Base-by-base conservation (phyloP, 2,888 invertebrate species). In the Crematogaster levior region DNA sequence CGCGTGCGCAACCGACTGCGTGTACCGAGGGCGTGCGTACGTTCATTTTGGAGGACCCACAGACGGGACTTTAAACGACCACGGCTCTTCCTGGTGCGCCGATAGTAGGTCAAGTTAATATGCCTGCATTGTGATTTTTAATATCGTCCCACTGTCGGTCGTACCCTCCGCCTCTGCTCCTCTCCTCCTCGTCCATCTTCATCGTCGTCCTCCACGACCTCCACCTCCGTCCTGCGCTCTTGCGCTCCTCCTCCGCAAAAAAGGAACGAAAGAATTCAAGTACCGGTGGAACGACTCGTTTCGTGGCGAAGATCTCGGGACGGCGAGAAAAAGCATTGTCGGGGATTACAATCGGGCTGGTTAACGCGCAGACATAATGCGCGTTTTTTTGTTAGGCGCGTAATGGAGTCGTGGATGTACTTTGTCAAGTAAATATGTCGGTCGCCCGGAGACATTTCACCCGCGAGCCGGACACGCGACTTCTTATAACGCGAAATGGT, bases 41-140 rank as follows among this genome's bases (percentile, higher is more conserved):
- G 82, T 77, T 72, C 72, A 80, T 81, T 84, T 87, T 56, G 65
- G 81, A 82, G 81, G 86, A 84, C 66, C 70, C 74, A 83, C 83
- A 85, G 86, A 85, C 84, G 89, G 88, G 84, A 82, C 82, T 86
- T 88, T 85, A 90, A 90, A 88, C 84, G 87, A 87, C 74, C 82
- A 66, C 68, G 75, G 63, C 81, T 87, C 91, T 91, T 91, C 90
- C 91, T 90, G 90, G 88, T 91, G 86, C 83, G 81, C 74, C 85
- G 85, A 92, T 92, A 91, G 90, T 92, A 85, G 92, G 92, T 92
- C 92, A 92, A 92, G 91, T 92, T 92, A 92, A 92, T 92, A 92
- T 92, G 92, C 91, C 86, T 79, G 88, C 88, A 91, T 92, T 92
- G 92, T 92, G 91, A 92, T 92, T 92, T 92, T 92, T 91, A 92